These are phyloP conservation scores for Scylla paramamosain DNA, from an alignment of 1,140 invertebrate species.

Conservation along the genomic window DNA sequence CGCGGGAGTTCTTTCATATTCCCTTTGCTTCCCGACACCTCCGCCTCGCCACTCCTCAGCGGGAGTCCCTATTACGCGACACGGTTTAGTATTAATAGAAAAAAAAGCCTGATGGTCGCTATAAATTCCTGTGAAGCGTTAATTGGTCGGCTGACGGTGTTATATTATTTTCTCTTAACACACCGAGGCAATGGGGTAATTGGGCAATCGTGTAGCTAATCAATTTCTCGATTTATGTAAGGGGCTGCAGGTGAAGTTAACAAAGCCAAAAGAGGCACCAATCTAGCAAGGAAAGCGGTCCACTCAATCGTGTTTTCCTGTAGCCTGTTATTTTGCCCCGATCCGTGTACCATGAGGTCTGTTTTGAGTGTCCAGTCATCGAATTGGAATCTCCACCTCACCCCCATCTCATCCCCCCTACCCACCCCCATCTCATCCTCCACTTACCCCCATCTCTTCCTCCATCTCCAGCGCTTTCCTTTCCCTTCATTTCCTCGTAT, in stretches of 20 bases:
- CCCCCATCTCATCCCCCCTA: background rate
- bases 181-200: slow-evolving; percentile 33
- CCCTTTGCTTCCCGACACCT: background rate
- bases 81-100: slow-evolving; percentile 14
- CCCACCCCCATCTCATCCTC: background rate
- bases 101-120: background rate
- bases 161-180: slow-evolving; percentile 44
- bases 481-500: background rate
- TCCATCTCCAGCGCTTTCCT: background rate
- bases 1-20: background rate
- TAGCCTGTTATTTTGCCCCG: background rate
- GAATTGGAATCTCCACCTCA: background rate
- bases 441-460: background rate
- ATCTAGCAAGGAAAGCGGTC: background rate
- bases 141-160: background rate
- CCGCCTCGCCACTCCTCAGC: background rate
- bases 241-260: background rate
- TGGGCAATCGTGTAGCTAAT: slow-evolving; percentile 56
- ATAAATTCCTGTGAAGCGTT: slow-evolving; percentile 1
- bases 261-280: background rate
- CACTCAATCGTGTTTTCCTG: background rate
- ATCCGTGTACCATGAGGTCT: background rate
- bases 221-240: slow-evolving; percentile 24
- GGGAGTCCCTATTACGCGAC: slow-evolving; percentile 10
- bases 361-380: background rate